A percentile compares a stretch with the other conserved stretches of the same genome.
phyloP scores from a whole-genome alignment of 1,140 invertebrate genomes.

The Globodera rostochiensis region DNA sequence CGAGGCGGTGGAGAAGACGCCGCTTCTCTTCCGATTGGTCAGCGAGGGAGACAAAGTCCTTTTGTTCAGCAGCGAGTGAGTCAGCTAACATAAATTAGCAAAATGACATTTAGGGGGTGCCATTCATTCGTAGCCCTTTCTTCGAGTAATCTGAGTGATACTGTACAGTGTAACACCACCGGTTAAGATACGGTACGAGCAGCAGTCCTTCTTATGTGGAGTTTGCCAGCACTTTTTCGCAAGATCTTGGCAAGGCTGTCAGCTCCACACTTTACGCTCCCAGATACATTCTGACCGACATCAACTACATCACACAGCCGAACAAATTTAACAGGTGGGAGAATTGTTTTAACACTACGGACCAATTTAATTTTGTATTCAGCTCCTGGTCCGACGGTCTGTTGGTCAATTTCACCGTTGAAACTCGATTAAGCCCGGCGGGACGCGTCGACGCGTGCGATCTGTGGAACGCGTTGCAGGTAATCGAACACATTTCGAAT shows the following conservation, averaged over 20 bases:
- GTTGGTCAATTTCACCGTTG: conserved; percentile 61
- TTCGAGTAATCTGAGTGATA: too few relatives aligned
- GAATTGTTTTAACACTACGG: not conserved
- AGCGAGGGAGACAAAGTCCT: conserved; percentile 52
- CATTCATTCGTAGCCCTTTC: too few relatives aligned
- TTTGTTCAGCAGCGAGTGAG: conserved; percentile 48
- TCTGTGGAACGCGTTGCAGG: conserved; percentile 57
- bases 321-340: conserved; percentile 60
- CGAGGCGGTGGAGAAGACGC: conserved; percentile 53
- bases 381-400: conserved; percentile 59
- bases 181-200: conserved; percentile 49
- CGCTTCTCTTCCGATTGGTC: conserved; percentile 55
- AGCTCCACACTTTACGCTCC: conserved; percentile 63
- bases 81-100: not conserved
- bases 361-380: not conserved
- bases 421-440: conserved; percentile 42
- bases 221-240: conserved; percentile 57
- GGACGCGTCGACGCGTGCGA: conserved; percentile 58
- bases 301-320: conserved; percentile 61
- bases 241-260: conserved; percentile 58
- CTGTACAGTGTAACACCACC: too few relatives aligned
- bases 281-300: conserved; percentile 61
- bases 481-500: conserved; percentile 39
- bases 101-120: too few relatives aligned
- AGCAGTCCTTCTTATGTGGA: conserved; percentile 57